These are phyloP conservation scores for Sinotaia quadrata DNA, from an alignment of 2,888 invertebrate genomes.

Conservation along the genomic window DNA sequence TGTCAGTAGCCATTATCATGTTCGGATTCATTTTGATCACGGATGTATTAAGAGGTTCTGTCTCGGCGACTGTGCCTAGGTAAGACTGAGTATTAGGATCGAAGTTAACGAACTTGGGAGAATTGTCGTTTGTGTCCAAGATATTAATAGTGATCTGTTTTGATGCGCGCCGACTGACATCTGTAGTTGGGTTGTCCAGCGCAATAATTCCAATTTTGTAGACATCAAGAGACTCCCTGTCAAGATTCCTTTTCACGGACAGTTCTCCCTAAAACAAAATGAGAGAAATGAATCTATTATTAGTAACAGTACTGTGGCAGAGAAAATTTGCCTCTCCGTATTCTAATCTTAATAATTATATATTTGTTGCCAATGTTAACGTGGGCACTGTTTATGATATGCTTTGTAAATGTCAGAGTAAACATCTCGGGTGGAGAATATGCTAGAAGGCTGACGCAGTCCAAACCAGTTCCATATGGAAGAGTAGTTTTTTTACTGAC, in stretches of 20 bases:
- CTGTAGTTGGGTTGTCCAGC: conserved; percentile 79
- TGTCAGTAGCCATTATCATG: conserved; percentile 29
- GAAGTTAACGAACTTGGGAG: conserved; percentile 33
- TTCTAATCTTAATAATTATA: too few relatives aligned
- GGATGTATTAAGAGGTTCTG: background rate
- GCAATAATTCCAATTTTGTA: conserved; percentile 82
- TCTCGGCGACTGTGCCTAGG: conserved; percentile 17
- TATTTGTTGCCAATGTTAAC: too few relatives aligned
- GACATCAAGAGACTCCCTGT: conserved; percentile 81
- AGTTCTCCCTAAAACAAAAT: conserved; percentile 64
- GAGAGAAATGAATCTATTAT: too few relatives aligned
- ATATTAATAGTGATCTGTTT: conserved; percentile 35
- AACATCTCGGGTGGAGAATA: too few relatives aligned
- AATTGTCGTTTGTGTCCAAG: conserved; percentile 48
- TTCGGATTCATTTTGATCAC: conserved; percentile 22
- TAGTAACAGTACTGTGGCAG: too few relatives aligned
- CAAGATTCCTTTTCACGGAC: conserved; percentile 76
- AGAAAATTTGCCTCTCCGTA: too few relatives aligned
- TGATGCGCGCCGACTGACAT: conserved; percentile 75
- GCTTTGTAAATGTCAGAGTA: too few relatives aligned
- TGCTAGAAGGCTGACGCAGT: too few relatives aligned
- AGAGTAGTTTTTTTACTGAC: too few relatives aligned
- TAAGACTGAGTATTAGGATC: background rate
- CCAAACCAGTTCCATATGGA: too few relatives aligned
- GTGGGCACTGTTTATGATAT: too few relatives aligned